These are phyloP conservation scores for rabbit (Oryctolagus cuniculus) DNA, from an alignment of 2,113 vertebrate species.

Conservation along the genomic window mOryCun1.1 NC_091438.1:12168501-12169000, in stretches of 20 bases:
- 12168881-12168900: accelerated
- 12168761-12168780: too few species aligned
- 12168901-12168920: too few species aligned
- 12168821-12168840: accelerated
- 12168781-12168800: neutral
- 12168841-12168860: neutral
- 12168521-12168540: too few species aligned
- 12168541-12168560: neutral
- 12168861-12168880: neutral
- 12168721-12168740: neutral
- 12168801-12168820: neutral
- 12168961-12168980: accelerated
- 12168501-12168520: neutral
- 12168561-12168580: too few species aligned
- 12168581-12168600: accelerated
- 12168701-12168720: neutral
- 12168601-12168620: neutral
- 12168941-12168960: neutral
- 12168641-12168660: too few species aligned
- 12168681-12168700: too few species aligned
- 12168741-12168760: neutral
- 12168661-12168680: too few species aligned
- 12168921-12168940: neutral
- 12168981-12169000: neutral
- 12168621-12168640: too few species aligned